A percentile compares a stretch with the other conserved stretches of the same genome.
Evolutionary conservation across 2,888 invertebrate species (phyloP).

Genomic region (Neoaliturus tenellus): DNA sequence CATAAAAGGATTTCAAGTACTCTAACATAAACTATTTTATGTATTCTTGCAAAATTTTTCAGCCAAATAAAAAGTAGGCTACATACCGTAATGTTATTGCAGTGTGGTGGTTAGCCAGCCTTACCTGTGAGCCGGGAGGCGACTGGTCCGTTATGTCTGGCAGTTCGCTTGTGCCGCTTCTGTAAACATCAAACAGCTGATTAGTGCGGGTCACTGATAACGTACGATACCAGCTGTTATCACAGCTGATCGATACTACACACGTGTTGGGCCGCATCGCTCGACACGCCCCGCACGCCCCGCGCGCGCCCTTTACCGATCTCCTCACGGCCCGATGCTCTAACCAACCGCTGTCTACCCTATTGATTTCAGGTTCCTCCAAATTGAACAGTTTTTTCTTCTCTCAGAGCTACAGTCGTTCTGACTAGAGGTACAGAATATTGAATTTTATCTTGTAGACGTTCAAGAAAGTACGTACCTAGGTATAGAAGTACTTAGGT

Average conservation of each 20-base stretch:
- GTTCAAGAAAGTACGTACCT: no score
- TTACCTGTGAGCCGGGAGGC: neutral
- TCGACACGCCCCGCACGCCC: neutral
- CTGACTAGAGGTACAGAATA: no score
- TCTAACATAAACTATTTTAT: no score
- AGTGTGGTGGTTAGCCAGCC: neutral
- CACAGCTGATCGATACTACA: neutral
- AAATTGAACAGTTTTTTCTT: no score
- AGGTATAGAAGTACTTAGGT: no score
- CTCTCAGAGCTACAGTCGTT: no score
- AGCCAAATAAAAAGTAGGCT: no score
- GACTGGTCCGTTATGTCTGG: constrained; percentile 16
- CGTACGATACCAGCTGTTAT: constrained; percentile 19
- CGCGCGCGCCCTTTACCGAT: neutral
- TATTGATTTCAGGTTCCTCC: neutral
- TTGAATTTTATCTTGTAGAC: no score
- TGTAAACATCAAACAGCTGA: constrained; percentile 30
- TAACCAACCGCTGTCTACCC: no score
- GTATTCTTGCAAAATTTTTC: no score
- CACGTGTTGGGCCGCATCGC: neutral
- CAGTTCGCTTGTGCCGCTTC: constrained; percentile 14
- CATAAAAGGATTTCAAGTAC: no score
- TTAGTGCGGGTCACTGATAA: constrained; percentile 22
- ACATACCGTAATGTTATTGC: no score
- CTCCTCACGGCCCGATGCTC: neutral